phyloP scores from a whole-genome alignment of 2,113 vertebrate species.

The Aptenodytes forsteri region DNA sequence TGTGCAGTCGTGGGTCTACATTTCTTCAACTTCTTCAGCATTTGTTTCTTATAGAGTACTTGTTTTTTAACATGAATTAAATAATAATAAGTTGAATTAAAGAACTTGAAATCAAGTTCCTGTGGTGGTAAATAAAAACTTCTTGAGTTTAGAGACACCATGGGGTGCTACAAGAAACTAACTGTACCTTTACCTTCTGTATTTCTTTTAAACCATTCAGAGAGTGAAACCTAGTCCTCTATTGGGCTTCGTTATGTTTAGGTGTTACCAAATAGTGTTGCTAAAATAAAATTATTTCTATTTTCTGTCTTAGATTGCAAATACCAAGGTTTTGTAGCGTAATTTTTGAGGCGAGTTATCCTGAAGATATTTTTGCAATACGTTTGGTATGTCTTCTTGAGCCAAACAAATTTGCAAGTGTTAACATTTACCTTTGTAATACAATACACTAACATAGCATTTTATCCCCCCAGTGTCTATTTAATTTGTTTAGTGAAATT shows the following conservation, averaged over 20 bases:
- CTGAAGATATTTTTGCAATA: background rate
- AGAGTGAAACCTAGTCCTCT: slow-evolving; percentile 21
- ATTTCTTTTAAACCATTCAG: slow-evolving; percentile 35
- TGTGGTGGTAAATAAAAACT: background rate
- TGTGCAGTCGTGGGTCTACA: background rate
- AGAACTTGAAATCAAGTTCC: background rate
- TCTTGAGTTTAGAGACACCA: background rate
- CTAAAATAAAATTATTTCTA: background rate
- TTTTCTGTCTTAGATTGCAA: background rate
- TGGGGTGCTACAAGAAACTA: background rate
- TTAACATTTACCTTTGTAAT: slow-evolving; percentile 29
- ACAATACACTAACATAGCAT: background rate
- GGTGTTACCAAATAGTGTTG: background rate
- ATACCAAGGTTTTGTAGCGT: background rate
- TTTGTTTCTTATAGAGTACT: background rate
- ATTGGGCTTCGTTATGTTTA: background rate
- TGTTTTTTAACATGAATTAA: background rate
- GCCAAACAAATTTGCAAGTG: background rate
- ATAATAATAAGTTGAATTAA: background rate
- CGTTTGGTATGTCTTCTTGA: background rate
- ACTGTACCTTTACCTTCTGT: background rate
- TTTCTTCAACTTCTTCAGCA: background rate
- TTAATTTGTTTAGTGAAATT: slow-evolving; percentile 17
- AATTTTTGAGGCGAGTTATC: background rate
- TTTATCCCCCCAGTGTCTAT: background rate